Evolutionary conservation across 2,888 invertebrate genomes (phyloP).

Genomic region (Bimastos eiseni): DNA sequence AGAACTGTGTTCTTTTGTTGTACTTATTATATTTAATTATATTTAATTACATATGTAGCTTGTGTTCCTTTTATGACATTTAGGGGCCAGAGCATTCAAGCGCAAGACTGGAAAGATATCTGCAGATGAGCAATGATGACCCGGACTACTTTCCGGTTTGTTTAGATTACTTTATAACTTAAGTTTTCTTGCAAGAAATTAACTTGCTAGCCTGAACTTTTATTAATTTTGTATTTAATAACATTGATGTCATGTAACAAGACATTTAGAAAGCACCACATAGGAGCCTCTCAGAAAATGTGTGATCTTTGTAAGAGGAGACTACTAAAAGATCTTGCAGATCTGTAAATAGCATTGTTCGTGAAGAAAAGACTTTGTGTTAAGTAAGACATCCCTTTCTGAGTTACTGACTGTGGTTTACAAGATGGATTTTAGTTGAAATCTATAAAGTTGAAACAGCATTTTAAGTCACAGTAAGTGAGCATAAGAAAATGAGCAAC

Average conservation of each 20-base stretch:
- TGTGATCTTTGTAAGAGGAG: background rate
- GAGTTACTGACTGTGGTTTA: no score
- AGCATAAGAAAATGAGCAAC: background rate
- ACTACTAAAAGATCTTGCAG: background rate
- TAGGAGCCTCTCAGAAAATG: no score
- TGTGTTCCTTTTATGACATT: conserved; percentile 29
- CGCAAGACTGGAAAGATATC: conserved; percentile 84
- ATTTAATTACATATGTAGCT: no score
- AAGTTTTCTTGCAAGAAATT: background rate
- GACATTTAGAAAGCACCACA: no score
- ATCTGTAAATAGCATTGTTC: background rate
- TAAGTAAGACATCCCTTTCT: no score
- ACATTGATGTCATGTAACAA: no score
- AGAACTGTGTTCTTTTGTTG: background rate
- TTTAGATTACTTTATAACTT: conserved; percentile 10
- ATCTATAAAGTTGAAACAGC: no score
- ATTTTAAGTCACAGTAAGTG: no score
- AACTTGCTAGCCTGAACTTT: background rate
- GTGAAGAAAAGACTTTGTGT: background rate
- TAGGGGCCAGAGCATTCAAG: conserved; percentile 95
- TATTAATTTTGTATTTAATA: background rate
- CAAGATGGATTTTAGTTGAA: no score
- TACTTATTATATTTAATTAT: background rate
- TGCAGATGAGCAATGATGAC: conserved; percentile 96
- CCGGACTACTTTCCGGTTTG: conserved; percentile 85